A percentile compares a stretch with the other conserved stretches of the same genome.
phyloP scores from a whole-genome alignment of 2,113 vertebrate genomes.

The Gymnocephalus cernua region DNA sequence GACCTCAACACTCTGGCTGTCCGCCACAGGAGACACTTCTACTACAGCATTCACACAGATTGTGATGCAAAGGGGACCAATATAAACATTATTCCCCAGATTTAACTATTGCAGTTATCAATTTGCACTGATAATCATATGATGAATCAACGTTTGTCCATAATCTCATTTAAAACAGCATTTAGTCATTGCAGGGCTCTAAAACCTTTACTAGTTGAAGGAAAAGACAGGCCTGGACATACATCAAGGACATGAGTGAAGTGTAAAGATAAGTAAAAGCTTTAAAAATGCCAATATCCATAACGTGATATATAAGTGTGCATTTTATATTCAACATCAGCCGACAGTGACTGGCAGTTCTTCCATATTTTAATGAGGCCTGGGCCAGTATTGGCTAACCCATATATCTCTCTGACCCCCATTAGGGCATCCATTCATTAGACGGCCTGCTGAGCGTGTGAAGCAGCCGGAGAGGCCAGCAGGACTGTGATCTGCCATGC shows the following conservation, averaged over 20 bases:
- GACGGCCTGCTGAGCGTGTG: conserved; percentile 23
- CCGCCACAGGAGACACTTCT: no score
- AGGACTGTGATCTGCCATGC: conserved; percentile 58
- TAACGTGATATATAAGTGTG: conserved; percentile 22
- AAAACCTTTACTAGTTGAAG: not conserved
- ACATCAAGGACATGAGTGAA: conserved; percentile 24
- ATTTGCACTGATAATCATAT: not conserved
- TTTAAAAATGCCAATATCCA: conserved; percentile 38
- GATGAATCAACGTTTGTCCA: not conserved
- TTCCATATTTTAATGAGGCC: conserved; percentile 51
- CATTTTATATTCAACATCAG: conserved; percentile 30
- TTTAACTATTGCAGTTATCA: not conserved
- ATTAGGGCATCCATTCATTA: conserved; percentile 49
- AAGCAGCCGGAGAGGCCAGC: conserved; percentile 36
- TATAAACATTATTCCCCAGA: not conserved
- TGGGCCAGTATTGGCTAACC: conserved; percentile 36
- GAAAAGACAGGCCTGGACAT: conserved; percentile 7
- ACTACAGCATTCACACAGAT: not conserved
- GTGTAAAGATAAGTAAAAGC: conserved; percentile 14
- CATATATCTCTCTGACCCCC: conserved; percentile 34
- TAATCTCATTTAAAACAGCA: not conserved
- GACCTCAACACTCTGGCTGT: no score
- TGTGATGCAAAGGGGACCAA: not conserved
- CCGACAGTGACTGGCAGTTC: conserved; percentile 30
- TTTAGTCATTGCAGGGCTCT: not conserved